A percentile compares a stretch with the other conserved stretches of the same genome.
These are phyloP conservation scores for Poeciliopsis prolifica DNA, from an alignment of 2,113 vertebrate genomes.

Conservation along the genomic window DNA sequence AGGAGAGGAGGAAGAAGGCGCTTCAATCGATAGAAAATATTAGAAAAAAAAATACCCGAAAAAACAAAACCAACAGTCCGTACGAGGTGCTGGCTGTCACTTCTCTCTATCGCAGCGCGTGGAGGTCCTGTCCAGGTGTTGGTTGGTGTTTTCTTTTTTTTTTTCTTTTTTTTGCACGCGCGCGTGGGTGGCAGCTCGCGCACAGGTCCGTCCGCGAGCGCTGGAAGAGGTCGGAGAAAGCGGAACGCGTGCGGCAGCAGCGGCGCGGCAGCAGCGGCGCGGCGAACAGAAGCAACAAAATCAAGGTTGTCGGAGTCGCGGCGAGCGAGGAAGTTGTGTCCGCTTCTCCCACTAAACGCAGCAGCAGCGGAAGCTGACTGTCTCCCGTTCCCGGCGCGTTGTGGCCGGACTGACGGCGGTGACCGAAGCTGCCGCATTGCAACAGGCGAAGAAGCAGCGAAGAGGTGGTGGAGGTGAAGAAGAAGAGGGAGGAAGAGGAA, in stretches of 20 bases:
- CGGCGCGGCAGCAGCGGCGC: not conserved
- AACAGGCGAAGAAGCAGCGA: slow-evolving; percentile 87
- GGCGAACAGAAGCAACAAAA: slow-evolving; percentile 9
- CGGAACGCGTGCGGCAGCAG: slow-evolving; percentile 3
- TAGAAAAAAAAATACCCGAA: slow-evolving; percentile 1
- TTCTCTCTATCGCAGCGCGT: slow-evolving; percentile 36
- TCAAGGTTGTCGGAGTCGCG: slow-evolving; percentile 7
- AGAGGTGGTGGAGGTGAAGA: slow-evolving; percentile 57
- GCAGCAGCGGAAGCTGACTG: not conserved
- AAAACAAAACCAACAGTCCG: not conserved
- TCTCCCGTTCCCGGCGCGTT: slow-evolving; percentile 19
- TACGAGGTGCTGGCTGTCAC: slow-evolving; percentile 55
- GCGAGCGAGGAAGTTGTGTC: slow-evolving; percentile 58
- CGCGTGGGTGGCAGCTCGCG: slow-evolving; percentile 63
- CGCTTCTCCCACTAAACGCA: slow-evolving; percentile 56
- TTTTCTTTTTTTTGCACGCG: slow-evolving; percentile 5
- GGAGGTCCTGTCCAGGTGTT: slow-evolving; percentile 53
- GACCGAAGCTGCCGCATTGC: slow-evolving; percentile 91
- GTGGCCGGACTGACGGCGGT: slow-evolving; percentile 10
- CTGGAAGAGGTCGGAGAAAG: slow-evolving; percentile 25
- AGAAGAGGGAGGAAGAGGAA: slow-evolving; percentile 46
- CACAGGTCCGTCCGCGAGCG: slow-evolving; percentile 36
- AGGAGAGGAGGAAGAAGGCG: slow-evolving; percentile 15
- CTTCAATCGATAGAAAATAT: slow-evolving; percentile 22
- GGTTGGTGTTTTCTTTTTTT: not conserved